These are phyloP conservation scores for Rhynchonycteris naso DNA, from an alignment of 2,797 vertebrate genomes.

Conservation along the genomic window DNA sequence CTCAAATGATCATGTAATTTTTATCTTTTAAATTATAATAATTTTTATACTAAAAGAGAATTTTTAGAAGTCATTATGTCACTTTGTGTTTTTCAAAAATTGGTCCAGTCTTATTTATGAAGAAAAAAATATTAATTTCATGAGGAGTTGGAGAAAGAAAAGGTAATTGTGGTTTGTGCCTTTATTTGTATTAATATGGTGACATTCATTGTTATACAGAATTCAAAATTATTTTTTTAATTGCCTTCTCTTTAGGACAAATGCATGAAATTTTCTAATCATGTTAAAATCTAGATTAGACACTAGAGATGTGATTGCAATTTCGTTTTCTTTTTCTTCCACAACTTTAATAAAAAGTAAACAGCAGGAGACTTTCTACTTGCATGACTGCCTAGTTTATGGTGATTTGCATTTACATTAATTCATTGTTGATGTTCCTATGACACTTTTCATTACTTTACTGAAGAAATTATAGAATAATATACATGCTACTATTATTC, in stretches of 20 bases:
- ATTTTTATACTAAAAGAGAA: neutral
- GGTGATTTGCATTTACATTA: neutral
- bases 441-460: neutral
- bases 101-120: neutral
- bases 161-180: neutral
- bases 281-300: neutral
- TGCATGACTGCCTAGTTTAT: neutral
- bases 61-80: neutral
- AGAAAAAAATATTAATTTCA: neutral
- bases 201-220: neutral
- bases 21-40: neutral
- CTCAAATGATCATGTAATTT: neutral
- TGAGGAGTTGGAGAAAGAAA: neutral
- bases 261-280: conserved; percentile 14
- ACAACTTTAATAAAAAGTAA: neutral
- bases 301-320: neutral
- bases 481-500: neutral
- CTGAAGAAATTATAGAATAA: conserved; percentile 23
- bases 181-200: neutral
- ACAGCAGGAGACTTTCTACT: neutral
- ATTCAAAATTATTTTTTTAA: conserved; percentile 11
- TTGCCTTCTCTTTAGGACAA: neutral
- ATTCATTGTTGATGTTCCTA: neutral
- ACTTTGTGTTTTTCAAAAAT: conserved; percentile 15
- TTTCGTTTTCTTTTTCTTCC: neutral